These are phyloP conservation scores for Rhynchonema sp. DNA, from an alignment of 2,888 invertebrate genomes.

Conservation along the genomic window DNA sequence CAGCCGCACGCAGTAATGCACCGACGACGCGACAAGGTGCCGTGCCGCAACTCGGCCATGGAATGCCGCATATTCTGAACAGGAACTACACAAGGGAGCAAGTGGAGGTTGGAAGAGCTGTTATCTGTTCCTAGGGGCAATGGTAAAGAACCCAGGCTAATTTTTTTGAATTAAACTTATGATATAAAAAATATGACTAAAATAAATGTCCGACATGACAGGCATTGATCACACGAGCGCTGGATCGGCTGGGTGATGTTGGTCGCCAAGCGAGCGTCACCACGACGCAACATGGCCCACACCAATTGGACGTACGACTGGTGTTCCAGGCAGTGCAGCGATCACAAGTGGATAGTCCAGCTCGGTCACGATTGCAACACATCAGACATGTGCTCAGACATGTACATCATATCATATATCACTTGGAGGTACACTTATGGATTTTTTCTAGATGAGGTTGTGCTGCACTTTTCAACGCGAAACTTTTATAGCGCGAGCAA, in stretches of 20 bases:
- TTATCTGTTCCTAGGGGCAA: too few species aligned
- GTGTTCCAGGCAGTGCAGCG: not conserved
- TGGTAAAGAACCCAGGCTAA: too few species aligned
- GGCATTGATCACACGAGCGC: slow-evolving; percentile 30
- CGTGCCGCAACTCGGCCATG: slow-evolving; percentile 5
- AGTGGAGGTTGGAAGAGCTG: not conserved
- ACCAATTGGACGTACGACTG: slow-evolving; percentile 3
- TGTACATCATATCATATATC: slow-evolving; percentile 3
- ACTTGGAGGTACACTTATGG: slow-evolving; percentile 1
- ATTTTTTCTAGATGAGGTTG: not conserved
- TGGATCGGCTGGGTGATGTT: slow-evolving; percentile 29
- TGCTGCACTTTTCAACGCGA: not conserved
- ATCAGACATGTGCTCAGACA: not conserved
- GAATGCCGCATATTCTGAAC: slow-evolving; percentile 1
- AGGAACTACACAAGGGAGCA: slow-evolving; percentile 2
- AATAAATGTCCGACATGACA: too few species aligned
- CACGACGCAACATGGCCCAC: slow-evolving; percentile 26
- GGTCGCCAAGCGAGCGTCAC: slow-evolving; percentile 30
- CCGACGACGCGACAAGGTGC: slow-evolving; percentile 4
- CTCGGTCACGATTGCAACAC: slow-evolving; percentile 1
- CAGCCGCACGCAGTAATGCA: slow-evolving; percentile 6
- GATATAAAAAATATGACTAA: not conserved
- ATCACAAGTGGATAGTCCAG: not conserved
- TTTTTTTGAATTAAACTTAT: not conserved
- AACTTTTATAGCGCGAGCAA: not conserved